Conservation (phyloP, 2,888 invertebrate species). For the Melanargia galathea region DNA sequence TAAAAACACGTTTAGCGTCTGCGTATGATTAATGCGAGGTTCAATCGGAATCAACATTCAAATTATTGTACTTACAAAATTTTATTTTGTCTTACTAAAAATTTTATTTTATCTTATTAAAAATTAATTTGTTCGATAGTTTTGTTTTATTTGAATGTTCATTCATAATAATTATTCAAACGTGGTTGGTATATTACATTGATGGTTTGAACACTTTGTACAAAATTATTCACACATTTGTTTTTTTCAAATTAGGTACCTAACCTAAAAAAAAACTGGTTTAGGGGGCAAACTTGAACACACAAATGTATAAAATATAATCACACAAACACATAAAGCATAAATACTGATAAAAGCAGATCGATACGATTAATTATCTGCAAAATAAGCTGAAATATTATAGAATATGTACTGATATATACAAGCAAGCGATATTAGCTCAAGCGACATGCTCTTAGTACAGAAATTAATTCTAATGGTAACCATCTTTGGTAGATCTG, state of each 20-base stretch:
- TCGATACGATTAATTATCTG: not conserved
- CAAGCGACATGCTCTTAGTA: constrained; percentile 10
- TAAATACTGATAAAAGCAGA: constrained; percentile 1
- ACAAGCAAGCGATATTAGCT: constrained; percentile 34
- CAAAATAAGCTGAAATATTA: constrained; percentile 16
- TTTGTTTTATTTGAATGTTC: constrained; percentile 36
- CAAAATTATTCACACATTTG: constrained; percentile 49
- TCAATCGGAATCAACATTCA: constrained; percentile 68
- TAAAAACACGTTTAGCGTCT: constrained; percentile 68
- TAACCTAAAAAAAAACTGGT: constrained; percentile 35
- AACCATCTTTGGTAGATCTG: constrained; percentile 38
- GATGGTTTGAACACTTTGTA: constrained; percentile 56
- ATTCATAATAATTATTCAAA: constrained; percentile 39
- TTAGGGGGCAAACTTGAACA: constrained; percentile 34
- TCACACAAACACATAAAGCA: constrained; percentile 25
- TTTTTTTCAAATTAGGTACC: constrained; percentile 5
- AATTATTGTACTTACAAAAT: no score
- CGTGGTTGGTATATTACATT: constrained; percentile 73
- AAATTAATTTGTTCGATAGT: no score
- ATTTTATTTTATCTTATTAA: not conserved
- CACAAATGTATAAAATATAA: constrained; percentile 40
- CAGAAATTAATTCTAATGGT: constrained; percentile 40
- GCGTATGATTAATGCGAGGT: constrained; percentile 71
- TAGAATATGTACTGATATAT: constrained; percentile 19
- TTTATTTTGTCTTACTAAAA: not conserved